Base-by-base conservation (phyloP, 2,113 vertebrate species). In the Sinocyclocheilus maitianheensis region DNA sequence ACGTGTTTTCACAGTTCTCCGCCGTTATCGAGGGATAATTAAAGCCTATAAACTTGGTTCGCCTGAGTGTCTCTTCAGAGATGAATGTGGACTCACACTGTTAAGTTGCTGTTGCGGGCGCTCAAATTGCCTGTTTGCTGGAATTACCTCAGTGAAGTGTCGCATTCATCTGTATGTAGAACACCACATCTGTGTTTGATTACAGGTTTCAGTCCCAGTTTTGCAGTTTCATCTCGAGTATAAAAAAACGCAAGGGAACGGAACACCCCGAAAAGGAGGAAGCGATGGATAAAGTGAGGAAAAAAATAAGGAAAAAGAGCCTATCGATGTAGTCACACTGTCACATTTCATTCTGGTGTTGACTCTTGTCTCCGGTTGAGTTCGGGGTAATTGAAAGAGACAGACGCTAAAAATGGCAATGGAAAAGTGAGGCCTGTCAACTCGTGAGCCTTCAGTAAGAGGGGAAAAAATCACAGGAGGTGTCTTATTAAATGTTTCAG, bases 71-170 rank as follows among this genome's bases (percentile, higher is more conserved):
- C 30, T 85, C 62, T 79, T 86, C 46, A 40, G 37, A 81, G 63
- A 87, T 77, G 76, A 80, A 81, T 85, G 75, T 76, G 80, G 85
- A 65, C 83, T 88, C 82, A 86, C 51, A 82, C 88, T 89, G 88
- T 88, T 90, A 71, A 83, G 85, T 85, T 87, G 78, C 85, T 60
- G 60, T 76, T 51, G 81, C 82, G 16, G 48, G 86, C 55, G 46
- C 77, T 88, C 62, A 88, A 90, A 92, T 90, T 89, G 83, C 85
- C 85, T 87, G 86, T 91, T 91, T 91, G 88, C 80, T 88, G 11
- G 84, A 90, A 87, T 90, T 85, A 85, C 89, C 89, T 75, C 87
- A 71, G 83, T 75, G 72, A 77, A 81, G 86, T 85, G 77, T 76
- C 26, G 34, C 79, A 75, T 80, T 91, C 88, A 85, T 82, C 85